Conservation (phyloP, 2,797 vertebrate genomes). For the Gadopsis bispinosus region DNA sequence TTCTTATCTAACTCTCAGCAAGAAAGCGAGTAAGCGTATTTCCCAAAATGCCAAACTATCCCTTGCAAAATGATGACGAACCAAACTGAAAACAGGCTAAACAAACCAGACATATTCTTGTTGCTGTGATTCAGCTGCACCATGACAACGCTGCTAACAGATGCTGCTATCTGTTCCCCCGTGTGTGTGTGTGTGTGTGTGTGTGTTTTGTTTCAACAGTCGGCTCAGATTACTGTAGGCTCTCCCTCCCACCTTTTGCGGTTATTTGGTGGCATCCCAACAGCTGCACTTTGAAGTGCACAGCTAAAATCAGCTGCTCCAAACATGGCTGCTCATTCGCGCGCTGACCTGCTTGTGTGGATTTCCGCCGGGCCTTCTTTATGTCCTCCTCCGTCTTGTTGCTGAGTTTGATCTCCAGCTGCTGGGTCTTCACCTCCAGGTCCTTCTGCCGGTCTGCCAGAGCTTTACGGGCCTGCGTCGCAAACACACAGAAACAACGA, state of each 20-base stretch:
- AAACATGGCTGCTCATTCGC: not conserved
- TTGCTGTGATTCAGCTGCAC: no score
- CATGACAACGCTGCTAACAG: no score
- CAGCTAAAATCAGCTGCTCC: not conserved
- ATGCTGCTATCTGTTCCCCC: no score
- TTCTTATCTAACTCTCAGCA: no score
- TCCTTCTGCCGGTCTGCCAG: constrained; percentile 97
- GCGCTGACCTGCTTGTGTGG: constrained; percentile 93
- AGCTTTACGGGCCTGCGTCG: constrained; percentile 91
- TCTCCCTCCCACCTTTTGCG: not conserved
- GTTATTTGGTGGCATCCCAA: not conserved
- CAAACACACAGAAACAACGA: constrained; percentile 53
- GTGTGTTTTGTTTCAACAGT: no score
- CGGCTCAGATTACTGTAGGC: not conserved
- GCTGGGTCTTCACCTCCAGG: constrained; percentile 97
- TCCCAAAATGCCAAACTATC: no score
- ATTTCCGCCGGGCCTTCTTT: constrained; percentile 97
- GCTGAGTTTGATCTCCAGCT: constrained; percentile 96
- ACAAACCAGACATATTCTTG: no score
- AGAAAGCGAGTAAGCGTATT: no score
- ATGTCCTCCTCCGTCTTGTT: constrained; percentile 99
- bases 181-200: no score
- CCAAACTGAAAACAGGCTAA: no score
- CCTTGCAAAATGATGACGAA: no score
- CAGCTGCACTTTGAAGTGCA: not conserved